phyloP scores from a whole-genome alignment of 2,888 invertebrate genomes.

The Eurytoma californica region DNA sequence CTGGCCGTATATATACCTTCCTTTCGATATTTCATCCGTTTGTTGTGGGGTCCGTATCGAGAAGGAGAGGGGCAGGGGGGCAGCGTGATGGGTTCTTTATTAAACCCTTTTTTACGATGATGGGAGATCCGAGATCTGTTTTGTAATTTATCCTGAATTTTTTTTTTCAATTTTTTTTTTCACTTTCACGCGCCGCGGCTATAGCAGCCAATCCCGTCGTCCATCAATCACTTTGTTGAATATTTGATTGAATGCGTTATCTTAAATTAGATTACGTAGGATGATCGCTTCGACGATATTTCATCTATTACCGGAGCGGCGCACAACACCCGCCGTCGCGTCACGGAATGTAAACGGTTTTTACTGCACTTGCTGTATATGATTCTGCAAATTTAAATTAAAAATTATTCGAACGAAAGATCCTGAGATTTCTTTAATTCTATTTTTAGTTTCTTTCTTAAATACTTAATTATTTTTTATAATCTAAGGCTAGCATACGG shows the following conservation, averaged over 20 bases:
- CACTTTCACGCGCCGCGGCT: constrained; percentile 25
- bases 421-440: no score
- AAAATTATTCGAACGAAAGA: no score
- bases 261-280: constrained; percentile 55
- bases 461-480: no score
- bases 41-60: constrained; percentile 43
- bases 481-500: no score
- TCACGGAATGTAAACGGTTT: background rate
- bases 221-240: constrained; percentile 55
- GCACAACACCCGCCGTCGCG: background rate
- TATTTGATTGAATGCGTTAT: constrained; percentile 56
- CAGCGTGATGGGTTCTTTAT: constrained; percentile 47
- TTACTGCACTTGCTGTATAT: no score
- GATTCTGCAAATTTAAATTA: no score
- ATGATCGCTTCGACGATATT: constrained; percentile 50
- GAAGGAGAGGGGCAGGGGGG: constrained; percentile 29
- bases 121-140: constrained; percentile 47
- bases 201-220: constrained; percentile 36
- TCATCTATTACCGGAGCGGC: constrained; percentile 34
- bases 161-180: constrained; percentile 28
- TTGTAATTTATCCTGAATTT: constrained; percentile 48
- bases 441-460: no score
- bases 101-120: constrained; percentile 44
- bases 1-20: background rate
- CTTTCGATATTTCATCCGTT: constrained; percentile 48